Base-by-base conservation (phyloP, 2,888 invertebrate species). In the Mesochorus sp. region DNA sequence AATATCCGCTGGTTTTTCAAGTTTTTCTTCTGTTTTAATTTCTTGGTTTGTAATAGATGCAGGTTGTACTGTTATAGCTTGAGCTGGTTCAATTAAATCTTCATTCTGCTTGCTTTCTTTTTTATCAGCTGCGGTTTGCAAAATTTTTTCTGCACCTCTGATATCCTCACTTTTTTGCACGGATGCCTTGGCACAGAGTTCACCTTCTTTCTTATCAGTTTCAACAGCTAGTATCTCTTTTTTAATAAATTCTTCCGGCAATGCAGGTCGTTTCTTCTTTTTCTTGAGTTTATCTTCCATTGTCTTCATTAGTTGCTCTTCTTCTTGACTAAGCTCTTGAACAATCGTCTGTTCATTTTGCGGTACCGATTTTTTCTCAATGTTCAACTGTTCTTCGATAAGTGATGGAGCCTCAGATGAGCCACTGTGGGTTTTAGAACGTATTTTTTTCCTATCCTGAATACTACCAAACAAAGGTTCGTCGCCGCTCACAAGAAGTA, bases 401-500 rank as follows among this genome's bases (percentile, higher is more conserved):
- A 21, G 24, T 8, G 66, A 51, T 31, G 24, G 5, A 6, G 6
- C 17, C 12, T 59, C 64, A 2, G 53, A 51, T 34, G 64, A 68
- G n/a, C 57, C 53, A 57, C 67, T 76, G 39, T 49, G 39, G 31
- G 59, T 57, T 51, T 76, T 66, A n/a, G 82, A 80, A 19, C 81
- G 81, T 76, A 49, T 80, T 24, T 80, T 85, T 72, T 79, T 88
- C 76, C 89, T 88, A 83, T 88, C 85, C 80, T 86, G 88, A 70
- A 89, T 86, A 82, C 90, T 91, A 79, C 89, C 89, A 62, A 91
- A 90, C 21, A 90, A 64, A 12, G 87, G 82, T 42, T 83, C 78
- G 21, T 88, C 83, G 51, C 83, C 82, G 53, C 55, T 62, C 17
- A 81, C 78, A 8, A 77, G 71, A 49, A 61, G 57, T 31, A 55